Evolutionary conservation across 2,888 invertebrate species (phyloP).

Genomic region (Chydorus sphaericus): DNA sequence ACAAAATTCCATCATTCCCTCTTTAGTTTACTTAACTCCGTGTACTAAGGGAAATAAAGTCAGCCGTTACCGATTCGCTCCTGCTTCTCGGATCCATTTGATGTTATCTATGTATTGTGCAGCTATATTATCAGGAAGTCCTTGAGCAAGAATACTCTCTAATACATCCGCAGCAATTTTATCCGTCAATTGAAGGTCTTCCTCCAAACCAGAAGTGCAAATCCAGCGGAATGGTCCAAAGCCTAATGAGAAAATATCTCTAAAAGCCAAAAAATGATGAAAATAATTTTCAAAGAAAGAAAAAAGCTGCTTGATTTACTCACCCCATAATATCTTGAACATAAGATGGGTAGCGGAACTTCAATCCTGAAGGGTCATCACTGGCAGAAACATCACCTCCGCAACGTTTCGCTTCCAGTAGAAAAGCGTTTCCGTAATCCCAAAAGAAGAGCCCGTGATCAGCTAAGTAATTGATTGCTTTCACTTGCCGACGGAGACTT

Average conservation of each 20-base stretch:
- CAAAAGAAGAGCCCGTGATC: constrained; percentile 40
- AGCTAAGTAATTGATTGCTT: constrained; percentile 38
- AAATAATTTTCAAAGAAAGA: background rate
- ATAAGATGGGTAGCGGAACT: constrained; percentile 42
- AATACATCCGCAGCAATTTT: constrained; percentile 35
- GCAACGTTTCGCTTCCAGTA: constrained; percentile 41
- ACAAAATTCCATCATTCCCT: too few species aligned
- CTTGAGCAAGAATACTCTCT: constrained; percentile 28
- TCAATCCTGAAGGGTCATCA: constrained; percentile 24
- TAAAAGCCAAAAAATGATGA: constrained; percentile 18
- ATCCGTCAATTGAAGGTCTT: constrained; percentile 39
- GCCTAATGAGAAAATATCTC: constrained; percentile 45
- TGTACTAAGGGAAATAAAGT: too few species aligned
- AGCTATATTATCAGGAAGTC: constrained; percentile 29
- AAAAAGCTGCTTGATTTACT: background rate
- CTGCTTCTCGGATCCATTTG: constrained; percentile 41
- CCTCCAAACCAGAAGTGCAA: constrained; percentile 36
- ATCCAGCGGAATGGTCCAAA: constrained; percentile 50
- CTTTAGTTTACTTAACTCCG: too few species aligned
- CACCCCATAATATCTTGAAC: constrained; percentile 48
- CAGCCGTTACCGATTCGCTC: constrained; percentile 34
- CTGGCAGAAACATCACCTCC: constrained; percentile 33
- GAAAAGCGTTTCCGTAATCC: constrained; percentile 48
- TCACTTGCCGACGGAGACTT: constrained; percentile 39
- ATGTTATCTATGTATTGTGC: constrained; percentile 42